Conservation (phyloP, 2,113 vertebrate species). For the Herpetotheres cachinnans region DNA sequence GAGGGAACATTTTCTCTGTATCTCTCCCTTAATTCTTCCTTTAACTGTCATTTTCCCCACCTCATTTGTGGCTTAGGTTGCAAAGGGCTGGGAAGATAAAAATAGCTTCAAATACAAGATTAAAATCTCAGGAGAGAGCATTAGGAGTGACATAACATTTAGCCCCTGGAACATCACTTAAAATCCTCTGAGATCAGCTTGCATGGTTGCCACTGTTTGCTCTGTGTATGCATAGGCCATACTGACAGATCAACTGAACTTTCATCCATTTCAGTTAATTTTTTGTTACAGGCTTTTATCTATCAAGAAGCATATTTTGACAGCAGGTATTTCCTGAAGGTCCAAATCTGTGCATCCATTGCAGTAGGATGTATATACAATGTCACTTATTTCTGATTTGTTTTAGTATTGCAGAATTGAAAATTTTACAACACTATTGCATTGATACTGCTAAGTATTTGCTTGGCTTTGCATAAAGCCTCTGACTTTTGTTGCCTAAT, state of each 20-base stretch:
- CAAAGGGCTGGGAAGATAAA: neutral
- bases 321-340: neutral
- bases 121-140: neutral
- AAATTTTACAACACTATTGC: neutral
- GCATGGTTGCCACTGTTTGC: neutral
- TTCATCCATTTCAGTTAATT: neutral
- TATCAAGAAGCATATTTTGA: neutral
- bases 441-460: neutral
- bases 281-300: neutral
- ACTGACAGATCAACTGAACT: neutral
- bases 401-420: neutral
- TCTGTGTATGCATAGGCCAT: fast-evolving
- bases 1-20: neutral
- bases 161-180: neutral
- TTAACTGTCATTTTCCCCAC: neutral
- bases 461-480: neutral
- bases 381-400: neutral
- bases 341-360: neutral
- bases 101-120: slow-evolving; percentile 15
- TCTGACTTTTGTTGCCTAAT: slow-evolving; percentile 4
- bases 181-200: neutral
- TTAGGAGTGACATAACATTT: neutral
- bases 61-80: neutral
- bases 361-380: neutral
- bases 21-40: neutral